Conservation (phyloP, 2,113 vertebrate species). For the Panthera uncia region DNA sequence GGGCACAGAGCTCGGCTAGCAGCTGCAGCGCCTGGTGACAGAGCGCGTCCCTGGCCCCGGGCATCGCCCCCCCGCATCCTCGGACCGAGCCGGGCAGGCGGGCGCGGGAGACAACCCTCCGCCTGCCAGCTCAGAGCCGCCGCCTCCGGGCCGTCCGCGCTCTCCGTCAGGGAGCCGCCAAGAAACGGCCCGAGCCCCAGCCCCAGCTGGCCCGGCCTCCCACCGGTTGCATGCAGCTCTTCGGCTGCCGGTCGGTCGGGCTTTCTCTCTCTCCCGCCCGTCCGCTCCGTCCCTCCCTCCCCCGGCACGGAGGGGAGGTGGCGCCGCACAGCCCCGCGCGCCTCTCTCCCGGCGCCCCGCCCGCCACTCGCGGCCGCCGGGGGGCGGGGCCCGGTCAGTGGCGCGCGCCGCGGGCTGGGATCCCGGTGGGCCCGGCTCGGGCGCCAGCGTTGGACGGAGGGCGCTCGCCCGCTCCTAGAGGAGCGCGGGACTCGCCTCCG, state of each 20-base stretch:
- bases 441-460: rapidly evolving
- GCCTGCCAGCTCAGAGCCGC: slow-evolving; percentile 81
- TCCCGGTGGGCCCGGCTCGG: rapidly evolving
- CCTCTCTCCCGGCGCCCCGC: slow-evolving; percentile 61
- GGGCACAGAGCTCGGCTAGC: slow-evolving; percentile 96
- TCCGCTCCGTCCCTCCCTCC: slow-evolving; percentile 67
- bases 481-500: background rate
- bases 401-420: background rate
- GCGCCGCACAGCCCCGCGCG: slow-evolving; percentile 64
- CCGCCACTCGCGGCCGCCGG: slow-evolving; percentile 65
- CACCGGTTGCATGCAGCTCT: slow-evolving; percentile 83
- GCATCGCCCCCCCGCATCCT: slow-evolving; percentile 99
- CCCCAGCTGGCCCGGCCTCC: slow-evolving; percentile 60
- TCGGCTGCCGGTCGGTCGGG: background rate
- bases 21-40: slow-evolving; percentile 98
- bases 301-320: slow-evolving; percentile 40
- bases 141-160: slow-evolving; percentile 62
- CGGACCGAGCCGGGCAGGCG: slow-evolving; percentile 87
- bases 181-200: slow-evolving; percentile 2
- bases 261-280: slow-evolving; percentile 42
- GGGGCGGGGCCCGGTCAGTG: slow-evolving; percentile 71
- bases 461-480: background rate
- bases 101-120: slow-evolving; percentile 84
- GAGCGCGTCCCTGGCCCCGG: slow-evolving; percentile 98
- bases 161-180: slow-evolving; percentile 28